Base-by-base conservation (phyloP, 2,888 invertebrate species). In the Digitonthophagus gazella region DNA sequence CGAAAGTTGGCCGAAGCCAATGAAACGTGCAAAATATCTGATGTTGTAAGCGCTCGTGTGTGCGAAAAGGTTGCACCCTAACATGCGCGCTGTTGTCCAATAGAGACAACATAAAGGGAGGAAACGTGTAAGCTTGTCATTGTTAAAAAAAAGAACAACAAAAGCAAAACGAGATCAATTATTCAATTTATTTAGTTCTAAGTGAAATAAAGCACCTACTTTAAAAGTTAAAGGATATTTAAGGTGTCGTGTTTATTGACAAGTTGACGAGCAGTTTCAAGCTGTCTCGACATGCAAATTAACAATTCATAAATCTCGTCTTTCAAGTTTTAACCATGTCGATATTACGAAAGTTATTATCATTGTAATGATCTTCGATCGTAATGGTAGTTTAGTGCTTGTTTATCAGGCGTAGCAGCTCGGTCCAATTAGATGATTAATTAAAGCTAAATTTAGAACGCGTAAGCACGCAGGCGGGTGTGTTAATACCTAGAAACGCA, bases 11-110 rank as follows among this genome's bases (percentile, higher is more conserved):
- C 19, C 20, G 61, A 61, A 61, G 20, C n/a, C 61, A 19, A 16
- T n/a, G 61, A 20, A 61, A 61, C 61, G 61, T 61, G 61, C 61
- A 61, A 61, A 61, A 18, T 61, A 19, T 61, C 61, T 20, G 18
- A n/a, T 61, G 61, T 6, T 16, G 18, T 61, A 15, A n/a, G 61
- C 20, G 61, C 20, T 14, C 14, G 61, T 61, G 61, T 61, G 61
- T 61, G 19, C 20, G 16, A 61, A n/a, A 61, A 61, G 61, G 19
- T 61, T 19, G 61, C 61, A 61, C 61, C 20, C 16, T n/a, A 61
- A 61, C 61, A 61, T 61, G 61, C 61, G 61, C 61, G 61, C 18
- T 61, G 18, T 61, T 58, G 18, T 61, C 61, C 61, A 61, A 19
- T 19, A 1, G 15, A 61, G 18, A 19, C n/a, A 18, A 19, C 61